Evolutionary conservation across 2,797 vertebrate genomes (phyloP).

Genomic region (Trichosurus vulpecula): DNA sequence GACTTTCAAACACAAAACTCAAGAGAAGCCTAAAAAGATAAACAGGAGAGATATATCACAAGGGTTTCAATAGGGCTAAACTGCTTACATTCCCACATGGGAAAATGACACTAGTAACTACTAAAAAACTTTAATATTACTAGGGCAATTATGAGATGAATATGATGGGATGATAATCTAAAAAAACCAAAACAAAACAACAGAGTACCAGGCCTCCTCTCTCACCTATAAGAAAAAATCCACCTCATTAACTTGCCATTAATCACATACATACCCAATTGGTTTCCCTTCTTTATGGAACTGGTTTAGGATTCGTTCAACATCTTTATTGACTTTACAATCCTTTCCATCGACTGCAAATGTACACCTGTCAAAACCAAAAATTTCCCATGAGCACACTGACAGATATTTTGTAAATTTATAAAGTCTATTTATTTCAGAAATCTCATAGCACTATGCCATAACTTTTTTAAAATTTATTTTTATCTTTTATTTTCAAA

Average conservation of each 20-base stretch:
- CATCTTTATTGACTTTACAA: slow-evolving; percentile 86
- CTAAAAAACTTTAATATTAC: background rate
- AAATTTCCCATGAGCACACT: slow-evolving; percentile 2
- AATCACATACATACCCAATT: slow-evolving; percentile 85
- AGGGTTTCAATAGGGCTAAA: background rate
- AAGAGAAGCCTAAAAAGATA: background rate
- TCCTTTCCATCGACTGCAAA: slow-evolving; percentile 94
- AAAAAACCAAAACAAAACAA: background rate
- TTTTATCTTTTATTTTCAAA: background rate
- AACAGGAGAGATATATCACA: background rate
- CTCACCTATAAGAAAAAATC: background rate
- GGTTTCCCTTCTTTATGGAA: slow-evolving; percentile 93
- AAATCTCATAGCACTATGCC: background rate
- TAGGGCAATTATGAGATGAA: background rate
- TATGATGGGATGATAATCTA: background rate
- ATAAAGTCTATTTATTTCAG: background rate
- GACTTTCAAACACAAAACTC: background rate
- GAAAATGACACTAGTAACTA: background rate
- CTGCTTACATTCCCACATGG: background rate
- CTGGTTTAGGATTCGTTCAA: slow-evolving; percentile 90
- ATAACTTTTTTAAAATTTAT: background rate
- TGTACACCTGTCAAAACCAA: slow-evolving; percentile 85
- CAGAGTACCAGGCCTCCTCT: background rate
- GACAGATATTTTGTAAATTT: background rate
- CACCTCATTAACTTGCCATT: background rate